phyloP scores from a whole-genome alignment of 1,140 invertebrate species.

The Zaprionus nigranus region DNA sequence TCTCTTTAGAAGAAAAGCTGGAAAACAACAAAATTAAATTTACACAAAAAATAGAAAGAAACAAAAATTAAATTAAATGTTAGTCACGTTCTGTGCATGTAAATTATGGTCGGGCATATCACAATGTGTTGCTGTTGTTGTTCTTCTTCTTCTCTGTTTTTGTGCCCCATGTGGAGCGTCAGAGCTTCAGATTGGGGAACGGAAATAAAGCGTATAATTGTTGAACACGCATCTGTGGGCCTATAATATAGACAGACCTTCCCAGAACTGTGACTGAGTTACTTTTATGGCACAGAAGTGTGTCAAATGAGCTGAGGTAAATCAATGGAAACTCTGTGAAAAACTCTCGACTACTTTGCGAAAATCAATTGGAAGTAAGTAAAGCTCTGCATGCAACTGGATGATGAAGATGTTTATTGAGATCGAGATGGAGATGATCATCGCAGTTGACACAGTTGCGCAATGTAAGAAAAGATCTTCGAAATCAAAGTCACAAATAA shows the following conservation, averaged over 20 bases:
- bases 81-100: conserved; percentile 53
- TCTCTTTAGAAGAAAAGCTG: conserved; percentile 29
- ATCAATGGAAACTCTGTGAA: background rate
- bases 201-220: conserved; percentile 58
- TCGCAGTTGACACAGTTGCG: conserved; percentile 40
- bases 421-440: conserved; percentile 14
- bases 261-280: conserved; percentile 31
- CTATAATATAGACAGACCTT: conserved; percentile 9
- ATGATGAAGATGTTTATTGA: background rate
- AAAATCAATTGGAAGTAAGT: background rate
- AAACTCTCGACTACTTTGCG: conserved; percentile 3
- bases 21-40: conserved; percentile 13
- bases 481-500: conserved; percentile 36
- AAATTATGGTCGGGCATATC: conserved; percentile 41
- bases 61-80: conserved; percentile 50
- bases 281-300: conserved; percentile 36
- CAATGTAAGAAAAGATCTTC: conserved; percentile 20
- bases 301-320: conserved; percentile 29
- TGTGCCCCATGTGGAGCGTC: conserved; percentile 40
- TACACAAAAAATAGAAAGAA: conserved; percentile 13
- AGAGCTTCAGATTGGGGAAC: conserved; percentile 18
- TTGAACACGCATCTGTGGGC: conserved; percentile 38
- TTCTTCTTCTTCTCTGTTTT: conserved; percentile 1
- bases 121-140: conserved; percentile 8
- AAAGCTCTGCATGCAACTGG: background rate